Conservation (phyloP, 2,888 invertebrate species). For the Watsonalla binaria region DNA sequence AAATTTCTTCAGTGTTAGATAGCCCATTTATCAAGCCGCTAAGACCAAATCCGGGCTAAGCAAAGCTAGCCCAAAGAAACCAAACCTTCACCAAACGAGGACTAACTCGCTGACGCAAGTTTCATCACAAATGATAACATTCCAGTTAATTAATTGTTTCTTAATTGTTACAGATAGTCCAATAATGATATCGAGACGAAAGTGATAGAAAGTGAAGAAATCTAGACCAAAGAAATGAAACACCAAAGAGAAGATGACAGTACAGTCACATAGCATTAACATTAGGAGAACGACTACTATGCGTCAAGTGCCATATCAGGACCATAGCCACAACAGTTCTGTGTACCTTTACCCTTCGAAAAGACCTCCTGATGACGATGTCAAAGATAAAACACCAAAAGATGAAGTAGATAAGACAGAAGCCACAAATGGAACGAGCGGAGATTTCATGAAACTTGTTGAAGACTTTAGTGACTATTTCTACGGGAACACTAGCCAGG, state of each 20-base stretch:
- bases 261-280: constrained; percentile 4
- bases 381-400: constrained; percentile 13
- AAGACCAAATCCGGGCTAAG: no score
- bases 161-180: constrained; percentile 28
- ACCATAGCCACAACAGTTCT: constrained; percentile 14
- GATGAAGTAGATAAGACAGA: constrained; percentile 17
- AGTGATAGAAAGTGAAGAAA: background rate
- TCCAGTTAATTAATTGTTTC: background rate
- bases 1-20: no score
- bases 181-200: background rate
- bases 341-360: constrained; percentile 33
- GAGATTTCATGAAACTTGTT: constrained; percentile 81
- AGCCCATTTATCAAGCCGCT: no score
- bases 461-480: constrained; percentile 90
- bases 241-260: background rate
- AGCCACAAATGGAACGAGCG: constrained; percentile 42
- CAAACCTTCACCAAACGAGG: no score
- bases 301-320: constrained; percentile 21
- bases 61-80: no score
- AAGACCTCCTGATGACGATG: constrained; percentile 44
- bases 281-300: constrained; percentile 19
- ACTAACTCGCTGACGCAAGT: background rate
- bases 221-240: background rate
- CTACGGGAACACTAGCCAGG: constrained; percentile 80
- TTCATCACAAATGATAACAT: background rate